Conservation (phyloP, 2,113 vertebrate genomes). For the Abramis brama region DNA sequence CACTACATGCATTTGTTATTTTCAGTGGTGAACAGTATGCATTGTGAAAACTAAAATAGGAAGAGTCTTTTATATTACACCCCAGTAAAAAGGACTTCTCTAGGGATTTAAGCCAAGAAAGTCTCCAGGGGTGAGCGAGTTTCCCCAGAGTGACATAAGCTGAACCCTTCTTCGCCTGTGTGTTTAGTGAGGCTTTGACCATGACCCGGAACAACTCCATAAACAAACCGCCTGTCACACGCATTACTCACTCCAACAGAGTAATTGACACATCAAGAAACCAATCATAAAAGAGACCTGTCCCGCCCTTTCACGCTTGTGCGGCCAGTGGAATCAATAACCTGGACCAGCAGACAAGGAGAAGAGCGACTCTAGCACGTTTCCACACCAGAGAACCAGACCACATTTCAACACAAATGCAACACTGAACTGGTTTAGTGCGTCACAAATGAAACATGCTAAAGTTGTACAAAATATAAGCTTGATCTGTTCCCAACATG, state of each 20-base stretch:
- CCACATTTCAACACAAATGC: too few species aligned
- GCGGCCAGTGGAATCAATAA: constrained; percentile 51
- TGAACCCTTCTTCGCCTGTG: constrained; percentile 60
- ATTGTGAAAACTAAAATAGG: not conserved
- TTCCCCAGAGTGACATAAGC: constrained; percentile 42
- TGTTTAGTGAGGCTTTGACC: constrained; percentile 64
- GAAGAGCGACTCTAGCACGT: not conserved
- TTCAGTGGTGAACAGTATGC: not conserved
- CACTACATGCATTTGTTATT: not conserved
- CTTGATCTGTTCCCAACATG: not conserved
- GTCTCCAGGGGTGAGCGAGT: constrained; percentile 31
- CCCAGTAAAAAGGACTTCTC: not conserved
- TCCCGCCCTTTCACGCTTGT: constrained; percentile 51
- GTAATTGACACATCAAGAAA: constrained; percentile 55
- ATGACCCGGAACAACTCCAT: constrained; percentile 61
- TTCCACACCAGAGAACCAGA: too few species aligned
- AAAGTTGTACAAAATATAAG: not conserved
- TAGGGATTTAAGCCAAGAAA: constrained; percentile 6
- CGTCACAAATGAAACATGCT: not conserved
- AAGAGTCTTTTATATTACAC: not conserved
- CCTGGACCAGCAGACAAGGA: not conserved
- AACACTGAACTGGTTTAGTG: not conserved
- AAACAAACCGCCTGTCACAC: constrained; percentile 62
- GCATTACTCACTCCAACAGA: constrained; percentile 60
- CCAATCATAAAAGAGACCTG: constrained; percentile 56